Percentiles rank a stretch among this genome's conserved stretches.
Evolutionary conservation across 35 echinoderm and acorn worm species (phyloP).

Genomic region (Lytechinus variegatus): DNA sequence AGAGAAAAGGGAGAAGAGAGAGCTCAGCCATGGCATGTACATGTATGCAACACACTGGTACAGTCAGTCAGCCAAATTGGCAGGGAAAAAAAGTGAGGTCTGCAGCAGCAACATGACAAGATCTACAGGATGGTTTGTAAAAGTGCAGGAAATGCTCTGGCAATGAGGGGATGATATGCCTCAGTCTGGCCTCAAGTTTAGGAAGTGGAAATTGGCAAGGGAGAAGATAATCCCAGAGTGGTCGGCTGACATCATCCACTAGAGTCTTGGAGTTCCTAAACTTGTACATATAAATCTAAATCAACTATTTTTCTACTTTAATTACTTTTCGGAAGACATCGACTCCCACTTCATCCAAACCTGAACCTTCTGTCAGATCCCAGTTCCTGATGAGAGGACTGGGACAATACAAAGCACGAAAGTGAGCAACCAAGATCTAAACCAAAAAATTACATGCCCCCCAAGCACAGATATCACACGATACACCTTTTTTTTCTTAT

Average conservation of each 20-base stretch:
- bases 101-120: conserved; percentile 16
- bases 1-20: background rate
- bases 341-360: background rate
- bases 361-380: background rate
- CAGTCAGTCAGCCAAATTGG: background rate
- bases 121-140: conserved; percentile 31
- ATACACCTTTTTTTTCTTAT: too few species aligned
- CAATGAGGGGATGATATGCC: conserved; percentile 40
- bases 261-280: conserved; percentile 9
- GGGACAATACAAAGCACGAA: background rate
- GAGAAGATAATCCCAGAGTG: conserved; percentile 31
- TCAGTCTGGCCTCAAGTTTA: conserved; percentile 44
- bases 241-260: conserved; percentile 34
- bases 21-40: background rate
- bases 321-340: conserved; percentile 3
- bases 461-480: background rate
- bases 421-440: background rate
- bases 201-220: conserved; percentile 52
- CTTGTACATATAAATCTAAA: conserved; percentile 2
- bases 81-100: background rate
- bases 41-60: background rate
- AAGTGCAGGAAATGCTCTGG: conserved; percentile 45
- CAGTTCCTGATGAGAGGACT: background rate
- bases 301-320: background rate
- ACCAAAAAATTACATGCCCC: background rate